phyloP scores from a whole-genome alignment of 2,113 vertebrate species.

The Ctenomys sociabilis region DNA sequence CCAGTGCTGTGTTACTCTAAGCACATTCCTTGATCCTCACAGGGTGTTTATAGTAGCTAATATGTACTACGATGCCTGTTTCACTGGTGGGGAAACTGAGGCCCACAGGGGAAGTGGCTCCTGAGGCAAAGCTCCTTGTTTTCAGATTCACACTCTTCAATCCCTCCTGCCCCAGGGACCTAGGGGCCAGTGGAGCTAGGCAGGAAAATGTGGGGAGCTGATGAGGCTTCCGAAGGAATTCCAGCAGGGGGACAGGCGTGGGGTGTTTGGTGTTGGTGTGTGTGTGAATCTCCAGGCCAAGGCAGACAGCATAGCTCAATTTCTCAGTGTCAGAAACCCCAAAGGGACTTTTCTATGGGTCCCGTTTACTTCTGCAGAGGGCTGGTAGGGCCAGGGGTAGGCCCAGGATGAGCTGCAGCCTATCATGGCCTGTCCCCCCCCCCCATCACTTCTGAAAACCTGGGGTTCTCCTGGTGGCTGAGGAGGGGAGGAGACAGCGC shows the following conservation, averaged over 20 bases:
- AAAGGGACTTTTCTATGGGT: neutral
- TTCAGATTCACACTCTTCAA: neutral
- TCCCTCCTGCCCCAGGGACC: neutral
- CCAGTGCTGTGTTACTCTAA: neutral
- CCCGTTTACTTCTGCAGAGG: neutral
- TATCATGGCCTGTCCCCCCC: neutral
- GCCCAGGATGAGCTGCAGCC: neutral
- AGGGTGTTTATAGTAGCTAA: neutral
- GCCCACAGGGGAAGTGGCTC: neutral
- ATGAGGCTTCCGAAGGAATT: neutral
- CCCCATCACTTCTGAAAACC: slow-evolving; percentile 40
- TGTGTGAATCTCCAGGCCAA: neutral
- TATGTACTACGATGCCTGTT: neutral
- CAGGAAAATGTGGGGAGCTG: too few relatives aligned
- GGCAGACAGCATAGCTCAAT: neutral
- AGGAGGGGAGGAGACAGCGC: neutral
- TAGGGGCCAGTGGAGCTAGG: neutral
- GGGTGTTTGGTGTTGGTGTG: neutral
- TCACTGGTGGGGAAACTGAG: slow-evolving; percentile 32
- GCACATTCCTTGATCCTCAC: neutral
- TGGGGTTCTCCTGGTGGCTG: neutral
- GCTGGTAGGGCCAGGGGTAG: neutral
- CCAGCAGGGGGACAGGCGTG: neutral
- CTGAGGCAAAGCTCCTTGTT: neutral
- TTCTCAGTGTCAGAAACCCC: neutral